Evolutionary conservation across 2,797 vertebrate genomes (phyloP), one percentile per base, ranked within the genome.

Genomic region (Enteromius mattozi): DNA sequence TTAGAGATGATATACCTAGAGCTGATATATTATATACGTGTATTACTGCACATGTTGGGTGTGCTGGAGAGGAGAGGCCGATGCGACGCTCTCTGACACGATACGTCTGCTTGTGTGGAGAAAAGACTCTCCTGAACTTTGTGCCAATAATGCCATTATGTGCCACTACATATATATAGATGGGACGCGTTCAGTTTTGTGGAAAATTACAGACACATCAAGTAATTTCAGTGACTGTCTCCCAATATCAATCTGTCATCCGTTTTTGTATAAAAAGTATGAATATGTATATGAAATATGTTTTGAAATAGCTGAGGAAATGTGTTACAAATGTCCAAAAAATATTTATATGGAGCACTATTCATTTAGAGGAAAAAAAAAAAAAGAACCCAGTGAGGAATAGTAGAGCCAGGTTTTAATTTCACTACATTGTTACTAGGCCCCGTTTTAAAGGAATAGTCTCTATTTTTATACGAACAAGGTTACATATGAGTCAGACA

Each of bases 81-180:
- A 89, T 89, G 91, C 91, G 92, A 86, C 91, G 91, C 93, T 93
- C 89, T 78, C 88, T 88, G 87, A 89, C 87, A 89, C 91, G 89
- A 89, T 90, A 87, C 92, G 89, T 91, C 88, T 88, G 88, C 89
- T 87, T 88, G 80, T 54, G 89, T 91, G 90, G 90, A 91, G 66
- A 95, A 94, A 95, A 94, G 92, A 93, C 95, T 94, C 95, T 95
- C 95, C 95, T 92, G 98, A 98, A 97, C 96, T 97, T 95, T 97
- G 97, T 99, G 98, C 98, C 98, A 98, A 99, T 97, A 97, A 99
- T 96, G 97, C 98, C 98, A 96, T 94, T 97, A 99, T 97, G 98
- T 99, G 98, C 98, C 98, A 99, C 95, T 97, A 94, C 95, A 94
- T 89, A 95, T 89, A 95, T 95, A 93, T 93, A 89, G 90, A 91